A percentile compares a stretch with the other conserved stretches of the same genome.
phyloP scores from a whole-genome alignment of 2,797 vertebrate species.

The Artibeus lituratus region DNA sequence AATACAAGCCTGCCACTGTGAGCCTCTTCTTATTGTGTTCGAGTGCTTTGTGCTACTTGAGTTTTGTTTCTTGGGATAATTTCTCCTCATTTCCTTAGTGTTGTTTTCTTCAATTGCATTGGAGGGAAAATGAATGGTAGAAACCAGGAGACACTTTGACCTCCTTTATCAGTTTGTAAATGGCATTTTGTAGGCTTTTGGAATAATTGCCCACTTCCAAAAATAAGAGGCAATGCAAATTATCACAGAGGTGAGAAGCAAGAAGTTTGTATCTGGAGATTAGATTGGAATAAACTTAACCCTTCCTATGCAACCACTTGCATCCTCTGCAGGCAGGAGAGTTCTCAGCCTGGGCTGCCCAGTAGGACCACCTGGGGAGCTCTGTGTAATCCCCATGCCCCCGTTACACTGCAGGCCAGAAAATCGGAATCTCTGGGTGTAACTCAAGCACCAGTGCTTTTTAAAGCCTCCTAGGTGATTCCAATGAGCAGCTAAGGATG shows the following conservation, averaged over 20 bases:
- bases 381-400: accelerated
- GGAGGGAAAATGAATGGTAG: conserved; percentile 21
- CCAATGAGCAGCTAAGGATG: neutral
- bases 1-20: neutral
- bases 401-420: neutral
- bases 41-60: conserved; percentile 36
- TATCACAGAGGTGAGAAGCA: neutral
- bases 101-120: conserved; percentile 18
- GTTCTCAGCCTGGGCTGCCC: neutral
- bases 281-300: neutral
- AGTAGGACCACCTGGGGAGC: neutral
- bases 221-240: conserved; percentile 30
- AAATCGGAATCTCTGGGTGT: neutral
- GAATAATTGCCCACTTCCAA: neutral
- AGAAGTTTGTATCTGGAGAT: neutral
- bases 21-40: conserved; percentile 15
- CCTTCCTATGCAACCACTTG: neutral
- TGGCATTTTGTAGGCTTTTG: conserved; percentile 21
- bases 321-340: neutral
- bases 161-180: conserved; percentile 25
- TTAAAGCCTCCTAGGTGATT: neutral
- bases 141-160: conserved; percentile 37
- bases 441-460: neutral
- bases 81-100: conserved; percentile 37
- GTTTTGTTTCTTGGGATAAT: conserved; percentile 56